Evolutionary conservation across 2,888 invertebrate genomes (phyloP).

Genomic region (Sinotaia quadrata): DNA sequence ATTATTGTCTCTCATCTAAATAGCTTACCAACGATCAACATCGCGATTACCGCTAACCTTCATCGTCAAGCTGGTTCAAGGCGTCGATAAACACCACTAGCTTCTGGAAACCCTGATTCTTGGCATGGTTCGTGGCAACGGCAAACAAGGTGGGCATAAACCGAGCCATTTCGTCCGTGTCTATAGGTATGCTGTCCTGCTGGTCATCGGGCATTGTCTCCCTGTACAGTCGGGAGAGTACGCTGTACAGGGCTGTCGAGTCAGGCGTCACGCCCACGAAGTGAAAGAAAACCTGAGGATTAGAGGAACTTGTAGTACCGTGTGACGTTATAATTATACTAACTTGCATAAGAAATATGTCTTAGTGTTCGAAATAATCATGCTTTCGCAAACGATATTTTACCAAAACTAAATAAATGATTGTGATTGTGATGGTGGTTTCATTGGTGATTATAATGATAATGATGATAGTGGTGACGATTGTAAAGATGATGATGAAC

Average conservation of each 20-base stretch:
- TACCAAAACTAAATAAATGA: too few species aligned
- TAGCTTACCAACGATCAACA: too few species aligned
- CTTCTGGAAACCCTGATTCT: constrained; percentile 34
- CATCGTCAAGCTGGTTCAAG: constrained; percentile 53
- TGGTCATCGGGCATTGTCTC: constrained; percentile 41
- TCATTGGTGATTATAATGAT: too few species aligned
- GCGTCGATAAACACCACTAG: constrained; percentile 48
- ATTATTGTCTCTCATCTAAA: too few species aligned
- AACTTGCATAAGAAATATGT: too few species aligned
- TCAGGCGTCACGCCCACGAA: constrained; percentile 51
- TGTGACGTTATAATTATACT: too few species aligned
- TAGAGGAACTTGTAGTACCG: too few species aligned
- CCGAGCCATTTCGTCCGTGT: constrained; percentile 44
- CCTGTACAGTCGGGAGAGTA: constrained; percentile 44
- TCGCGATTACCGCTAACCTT: constrained; percentile 28
- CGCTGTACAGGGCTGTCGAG: constrained; percentile 44
- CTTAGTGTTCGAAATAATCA: too few species aligned
- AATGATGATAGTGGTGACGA: too few species aligned
- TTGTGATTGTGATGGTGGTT: too few species aligned
- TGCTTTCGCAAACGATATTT: too few species aligned
- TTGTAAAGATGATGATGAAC: too few species aligned
- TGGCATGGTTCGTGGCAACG: constrained; percentile 27
- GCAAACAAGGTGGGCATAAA: constrained; percentile 44
- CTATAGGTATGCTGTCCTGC: constrained; percentile 41
- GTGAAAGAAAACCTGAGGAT: constrained; percentile 49